A percentile compares a stretch with the other conserved stretches of the same genome.
These are phyloP conservation scores for Drosophila willistoni DNA, from an alignment of 1,140 invertebrate species.

Conservation along the genomic window DNA sequence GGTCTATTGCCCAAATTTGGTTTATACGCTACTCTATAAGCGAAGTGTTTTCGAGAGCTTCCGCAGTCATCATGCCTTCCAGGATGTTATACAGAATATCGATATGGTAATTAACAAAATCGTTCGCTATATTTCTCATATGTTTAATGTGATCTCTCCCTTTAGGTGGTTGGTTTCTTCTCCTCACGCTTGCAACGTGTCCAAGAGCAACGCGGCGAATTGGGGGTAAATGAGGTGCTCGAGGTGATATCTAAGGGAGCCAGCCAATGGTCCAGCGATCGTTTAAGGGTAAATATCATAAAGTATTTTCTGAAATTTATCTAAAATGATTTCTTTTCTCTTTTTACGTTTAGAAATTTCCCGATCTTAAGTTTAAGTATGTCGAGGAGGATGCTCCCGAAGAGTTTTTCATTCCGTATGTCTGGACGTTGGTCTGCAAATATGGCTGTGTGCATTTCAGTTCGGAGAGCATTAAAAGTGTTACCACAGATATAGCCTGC, in stretches of 20 bases:
- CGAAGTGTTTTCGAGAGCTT: constrained; percentile 95
- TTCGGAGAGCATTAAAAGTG: constrained; percentile 85
- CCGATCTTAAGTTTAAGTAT: constrained; percentile 99
- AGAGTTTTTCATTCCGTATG: constrained; percentile 99
- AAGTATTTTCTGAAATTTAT: not conserved
- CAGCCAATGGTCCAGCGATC: constrained; percentile 94
- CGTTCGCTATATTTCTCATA: not conserved
- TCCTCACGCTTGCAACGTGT: constrained; percentile 88
- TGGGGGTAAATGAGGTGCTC: constrained; percentile 94
- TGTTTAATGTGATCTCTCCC: not conserved
- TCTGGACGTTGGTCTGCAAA: constrained; percentile 96
- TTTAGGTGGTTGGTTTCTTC: constrained; percentile 94
- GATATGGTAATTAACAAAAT: constrained; percentile 88
- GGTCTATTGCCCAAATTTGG: constrained; percentile 95
- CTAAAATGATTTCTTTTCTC: not conserved
- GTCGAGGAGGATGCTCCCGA: constrained; percentile 99
- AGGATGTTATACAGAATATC: constrained; percentile 98
- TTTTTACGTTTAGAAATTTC: constrained; percentile 92
- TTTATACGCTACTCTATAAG: constrained; percentile 98
- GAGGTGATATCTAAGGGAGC: constrained; percentile 93
- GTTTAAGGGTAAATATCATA: constrained; percentile 89
- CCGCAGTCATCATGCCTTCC: constrained; percentile 93
- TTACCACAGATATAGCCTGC: constrained; percentile 80
- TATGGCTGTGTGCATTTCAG: constrained; percentile 93
- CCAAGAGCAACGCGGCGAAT: constrained; percentile 87